These are phyloP conservation scores for Bacillus rossius DNA, from an alignment of 1,140 invertebrate species.

Conservation along the genomic window DNA sequence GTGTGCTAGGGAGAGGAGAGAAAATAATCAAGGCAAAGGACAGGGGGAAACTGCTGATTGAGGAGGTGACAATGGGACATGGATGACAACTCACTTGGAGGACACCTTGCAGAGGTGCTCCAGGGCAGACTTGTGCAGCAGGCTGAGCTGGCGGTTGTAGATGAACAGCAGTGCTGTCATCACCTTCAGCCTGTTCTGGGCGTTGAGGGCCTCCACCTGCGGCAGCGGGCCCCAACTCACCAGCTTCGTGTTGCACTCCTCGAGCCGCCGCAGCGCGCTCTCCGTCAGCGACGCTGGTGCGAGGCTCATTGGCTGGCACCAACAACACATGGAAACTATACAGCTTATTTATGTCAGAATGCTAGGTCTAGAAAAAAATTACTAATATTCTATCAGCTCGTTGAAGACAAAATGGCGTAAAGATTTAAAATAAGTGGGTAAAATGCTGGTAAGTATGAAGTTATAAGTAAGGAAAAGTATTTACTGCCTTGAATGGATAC, in stretches of 20 bases:
- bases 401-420: no score
- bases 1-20: no score
- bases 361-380: no score
- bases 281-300: conserved; percentile 71
- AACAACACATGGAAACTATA: neutral
- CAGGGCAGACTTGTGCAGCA: conserved; percentile 68
- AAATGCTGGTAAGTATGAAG: no score
- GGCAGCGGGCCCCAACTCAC: conserved; percentile 82
- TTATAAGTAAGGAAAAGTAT: no score
- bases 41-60: no score
- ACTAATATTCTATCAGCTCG: no score
- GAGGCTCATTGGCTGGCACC: conserved; percentile 57
- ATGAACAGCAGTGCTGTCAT: conserved; percentile 81
- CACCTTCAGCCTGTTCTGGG: conserved; percentile 77
- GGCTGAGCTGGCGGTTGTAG: conserved; percentile 78
- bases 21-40: no score
- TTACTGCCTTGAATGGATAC: no score
- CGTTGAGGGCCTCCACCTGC: conserved; percentile 79
- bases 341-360: no score
- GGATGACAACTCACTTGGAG: conserved; percentile 67
- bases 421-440: no score
- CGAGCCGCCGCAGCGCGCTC: conserved; percentile 70
- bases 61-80: no score
- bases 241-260: conserved; percentile 79
- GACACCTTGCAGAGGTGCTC: conserved; percentile 78